Evolutionary conservation across 2,113 vertebrate species (phyloP).

Genomic region (Myotis davidii): DNA sequence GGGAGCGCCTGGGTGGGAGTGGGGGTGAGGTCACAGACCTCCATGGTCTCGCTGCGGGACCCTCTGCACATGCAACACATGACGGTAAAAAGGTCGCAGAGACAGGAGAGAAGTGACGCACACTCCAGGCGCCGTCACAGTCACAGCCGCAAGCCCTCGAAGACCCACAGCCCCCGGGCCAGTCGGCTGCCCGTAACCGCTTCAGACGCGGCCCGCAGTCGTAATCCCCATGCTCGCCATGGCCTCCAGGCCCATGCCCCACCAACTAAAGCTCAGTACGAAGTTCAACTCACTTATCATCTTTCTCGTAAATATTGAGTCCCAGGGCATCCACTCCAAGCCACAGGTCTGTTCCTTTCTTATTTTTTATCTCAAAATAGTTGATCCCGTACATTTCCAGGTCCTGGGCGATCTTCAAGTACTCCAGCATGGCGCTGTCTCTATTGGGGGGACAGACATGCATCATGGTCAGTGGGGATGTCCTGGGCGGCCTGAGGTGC

Average conservation of each 20-base stretch:
- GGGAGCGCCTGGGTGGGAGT: neutral
- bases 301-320: constrained; percentile 97
- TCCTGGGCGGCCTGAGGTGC: fast-evolving
- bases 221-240: fast-evolving
- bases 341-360: constrained; percentile 97
- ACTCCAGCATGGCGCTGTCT: constrained; percentile 96
- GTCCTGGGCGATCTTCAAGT: constrained; percentile 98
- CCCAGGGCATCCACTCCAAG: constrained; percentile 97
- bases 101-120: fast-evolving
- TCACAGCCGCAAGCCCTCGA: neutral
- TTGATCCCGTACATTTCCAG: constrained; percentile 99
- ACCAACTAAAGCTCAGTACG: fast-evolving
- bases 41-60: neutral
- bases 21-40: neutral
- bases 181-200: fast-evolving
- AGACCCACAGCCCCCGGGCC: fast-evolving
- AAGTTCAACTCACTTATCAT: constrained; percentile 91
- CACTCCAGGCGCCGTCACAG: neutral
- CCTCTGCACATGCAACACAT: fast-evolving
- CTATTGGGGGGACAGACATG: constrained; percentile 76
- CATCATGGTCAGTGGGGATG: fast-evolving
- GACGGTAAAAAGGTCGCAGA: fast-evolving
- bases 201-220: fast-evolving
- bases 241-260: neutral
- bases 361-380: constrained; percentile 99